Evolutionary conservation across 2,113 vertebrate species (phyloP).

Genomic region (Platichthys stellatus): DNA sequence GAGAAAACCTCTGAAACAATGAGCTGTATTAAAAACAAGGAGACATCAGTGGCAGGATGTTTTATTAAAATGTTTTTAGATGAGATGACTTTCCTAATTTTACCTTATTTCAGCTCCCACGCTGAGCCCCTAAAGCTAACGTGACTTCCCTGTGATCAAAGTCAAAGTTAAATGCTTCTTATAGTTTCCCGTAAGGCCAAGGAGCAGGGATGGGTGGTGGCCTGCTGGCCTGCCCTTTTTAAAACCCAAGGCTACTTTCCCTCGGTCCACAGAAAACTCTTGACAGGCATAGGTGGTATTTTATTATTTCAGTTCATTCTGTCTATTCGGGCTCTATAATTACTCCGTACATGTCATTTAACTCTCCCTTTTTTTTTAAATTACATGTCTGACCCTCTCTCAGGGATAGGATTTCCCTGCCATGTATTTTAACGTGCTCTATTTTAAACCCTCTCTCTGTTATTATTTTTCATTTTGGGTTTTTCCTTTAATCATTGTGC

Average conservation of each 20-base stretch:
- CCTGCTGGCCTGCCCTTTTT: constrained; percentile 52
- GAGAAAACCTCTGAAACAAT: background rate
- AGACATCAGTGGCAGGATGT: background rate
- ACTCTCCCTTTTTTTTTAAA: constrained; percentile 78
- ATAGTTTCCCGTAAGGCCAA: constrained; percentile 65
- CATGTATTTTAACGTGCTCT: constrained; percentile 78
- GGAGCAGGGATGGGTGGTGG: constrained; percentile 60
- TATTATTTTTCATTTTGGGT: constrained; percentile 84
- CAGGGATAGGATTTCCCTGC: constrained; percentile 79
- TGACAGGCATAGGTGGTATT: constrained; percentile 80
- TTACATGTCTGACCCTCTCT: constrained; percentile 82
- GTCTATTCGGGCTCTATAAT: constrained; percentile 81
- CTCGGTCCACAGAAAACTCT: constrained; percentile 61
- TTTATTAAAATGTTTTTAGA: background rate
- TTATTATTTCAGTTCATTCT: constrained; percentile 82
- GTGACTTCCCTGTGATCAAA: constrained; percentile 15
- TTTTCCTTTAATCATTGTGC: constrained; percentile 80
- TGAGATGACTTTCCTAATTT: background rate
- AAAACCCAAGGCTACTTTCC: constrained; percentile 70
- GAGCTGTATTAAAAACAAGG: background rate
- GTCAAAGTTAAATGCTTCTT: constrained; percentile 33
- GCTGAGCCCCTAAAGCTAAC: background rate
- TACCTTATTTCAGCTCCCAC: constrained; percentile 14
- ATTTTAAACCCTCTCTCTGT: constrained; percentile 83
- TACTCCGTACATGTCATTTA: constrained; percentile 79